These are phyloP conservation scores for Muricea muricata DNA, from an alignment of 92 coral and sea anemone species.

Conservation along the genomic window DNA sequence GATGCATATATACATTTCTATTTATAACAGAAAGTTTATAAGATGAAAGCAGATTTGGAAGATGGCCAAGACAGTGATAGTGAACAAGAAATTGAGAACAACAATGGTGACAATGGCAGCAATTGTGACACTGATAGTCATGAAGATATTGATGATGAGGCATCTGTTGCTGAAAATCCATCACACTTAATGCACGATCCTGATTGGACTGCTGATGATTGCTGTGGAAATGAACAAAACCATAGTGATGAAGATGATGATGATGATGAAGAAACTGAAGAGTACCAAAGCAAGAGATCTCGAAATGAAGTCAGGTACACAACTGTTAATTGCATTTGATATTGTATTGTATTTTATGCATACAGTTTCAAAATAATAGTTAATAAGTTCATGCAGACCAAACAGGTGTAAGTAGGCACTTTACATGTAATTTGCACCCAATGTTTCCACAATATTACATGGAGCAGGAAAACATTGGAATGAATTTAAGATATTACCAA, in stretches of 20 bases:
- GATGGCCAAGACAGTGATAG: too few species aligned
- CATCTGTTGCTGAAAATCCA: not conserved
- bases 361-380: not conserved
- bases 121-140: not conserved
- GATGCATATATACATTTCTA: not conserved
- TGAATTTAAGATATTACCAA: too few species aligned
- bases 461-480: too few species aligned
- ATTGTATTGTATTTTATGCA: not conserved
- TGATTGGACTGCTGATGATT: constrained; percentile 2
- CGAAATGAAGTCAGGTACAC: constrained; percentile 12
- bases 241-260: not conserved
- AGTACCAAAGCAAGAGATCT: not conserved
- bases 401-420: not conserved
- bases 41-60: too few species aligned
- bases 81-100: not conserved
- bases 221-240: not conserved
- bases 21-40: too few species aligned
- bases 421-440: too few species aligned
- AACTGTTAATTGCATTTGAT: not conserved
- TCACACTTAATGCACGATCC: not conserved
- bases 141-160: not conserved
- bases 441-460: too few species aligned
- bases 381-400: not conserved
- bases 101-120: not conserved
- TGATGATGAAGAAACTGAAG: not conserved